Conservation (phyloP, 2,888 invertebrate species). For the Azorinus chamasolen region DNA sequence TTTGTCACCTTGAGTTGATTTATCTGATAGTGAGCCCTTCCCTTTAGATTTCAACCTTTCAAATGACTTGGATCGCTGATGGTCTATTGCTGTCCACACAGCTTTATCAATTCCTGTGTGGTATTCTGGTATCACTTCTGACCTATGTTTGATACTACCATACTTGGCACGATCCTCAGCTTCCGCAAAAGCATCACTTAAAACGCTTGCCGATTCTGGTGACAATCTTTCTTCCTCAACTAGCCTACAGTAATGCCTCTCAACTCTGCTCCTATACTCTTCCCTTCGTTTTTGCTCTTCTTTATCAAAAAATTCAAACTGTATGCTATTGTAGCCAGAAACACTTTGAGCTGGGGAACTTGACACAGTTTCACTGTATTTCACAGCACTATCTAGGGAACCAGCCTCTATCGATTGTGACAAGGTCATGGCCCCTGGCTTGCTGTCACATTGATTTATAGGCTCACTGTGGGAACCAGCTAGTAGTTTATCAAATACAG, state of each 20-base stretch:
- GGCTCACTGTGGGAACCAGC: slow-evolving; percentile 4
- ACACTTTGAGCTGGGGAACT: slow-evolving; percentile 25
- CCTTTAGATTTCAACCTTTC: slow-evolving; percentile 63
- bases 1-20: slow-evolving; percentile 11
- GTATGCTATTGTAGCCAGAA: slow-evolving; percentile 27
- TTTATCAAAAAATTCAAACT: slow-evolving; percentile 69
- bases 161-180: slow-evolving; percentile 63
- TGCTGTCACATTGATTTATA: slow-evolving; percentile 24
- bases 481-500: neutral
- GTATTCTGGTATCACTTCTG: slow-evolving; percentile 56
- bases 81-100: slow-evolving; percentile 73
- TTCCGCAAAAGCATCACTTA: slow-evolving; percentile 65
- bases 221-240: slow-evolving; percentile 67
- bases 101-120: slow-evolving; percentile 72
- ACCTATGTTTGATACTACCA: slow-evolving; percentile 39
- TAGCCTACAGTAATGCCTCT: slow-evolving; percentile 69
- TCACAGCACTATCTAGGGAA: slow-evolving; percentile 44
- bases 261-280: slow-evolving; percentile 68
- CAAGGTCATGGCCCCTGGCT: slow-evolving; percentile 38
- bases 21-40: slow-evolving; percentile 25
- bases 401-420: slow-evolving; percentile 31
- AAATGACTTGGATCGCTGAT: slow-evolving; percentile 69
- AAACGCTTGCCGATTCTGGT: slow-evolving; percentile 65
- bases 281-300: slow-evolving; percentile 73
- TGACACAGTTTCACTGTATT: neutral